Conservation (phyloP, 2,888 invertebrate genomes). For the Metacarcinus magister region DNA sequence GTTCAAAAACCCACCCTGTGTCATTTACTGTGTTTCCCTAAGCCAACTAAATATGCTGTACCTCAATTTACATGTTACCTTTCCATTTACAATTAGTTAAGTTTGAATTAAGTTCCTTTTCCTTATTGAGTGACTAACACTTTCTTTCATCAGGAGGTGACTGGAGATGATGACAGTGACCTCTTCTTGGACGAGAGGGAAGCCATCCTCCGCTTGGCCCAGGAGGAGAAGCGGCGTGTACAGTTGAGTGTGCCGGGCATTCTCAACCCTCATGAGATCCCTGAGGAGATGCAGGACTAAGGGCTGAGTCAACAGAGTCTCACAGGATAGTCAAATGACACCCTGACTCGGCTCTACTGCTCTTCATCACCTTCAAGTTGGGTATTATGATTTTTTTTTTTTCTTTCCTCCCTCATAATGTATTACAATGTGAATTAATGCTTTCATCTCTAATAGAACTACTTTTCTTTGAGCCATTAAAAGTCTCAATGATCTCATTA, state of each 20-base stretch:
- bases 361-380: slow-evolving; percentile 9
- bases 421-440: not conserved
- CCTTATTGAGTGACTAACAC: not conserved
- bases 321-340: not conserved
- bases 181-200: slow-evolving; percentile 98
- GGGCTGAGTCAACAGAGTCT: not conserved
- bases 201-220: slow-evolving; percentile 93
- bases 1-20: not conserved
- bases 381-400: not conserved
- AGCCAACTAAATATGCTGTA: not conserved
- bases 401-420: not conserved
- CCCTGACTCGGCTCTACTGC: slow-evolving; percentile 27
- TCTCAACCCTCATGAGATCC: slow-evolving; percentile 96
- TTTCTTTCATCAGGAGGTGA: slow-evolving; percentile 92
- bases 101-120: not conserved
- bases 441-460: not conserved
- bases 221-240: slow-evolving; percentile 95
- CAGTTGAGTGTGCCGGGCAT: slow-evolving; percentile 98
- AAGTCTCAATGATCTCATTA: slow-evolving; percentile 36
- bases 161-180: slow-evolving; percentile 99
- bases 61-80: not conserved
- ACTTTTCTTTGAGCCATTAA: not conserved
- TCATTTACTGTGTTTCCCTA: not conserved
- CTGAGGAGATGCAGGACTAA: slow-evolving; percentile 96
- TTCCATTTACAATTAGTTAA: not conserved